Percentiles rank a stretch among this genome's conserved stretches.
These are phyloP conservation scores for Lasius platythorax DNA, from an alignment of 2,888 invertebrate species.

Conservation along the genomic window DNA sequence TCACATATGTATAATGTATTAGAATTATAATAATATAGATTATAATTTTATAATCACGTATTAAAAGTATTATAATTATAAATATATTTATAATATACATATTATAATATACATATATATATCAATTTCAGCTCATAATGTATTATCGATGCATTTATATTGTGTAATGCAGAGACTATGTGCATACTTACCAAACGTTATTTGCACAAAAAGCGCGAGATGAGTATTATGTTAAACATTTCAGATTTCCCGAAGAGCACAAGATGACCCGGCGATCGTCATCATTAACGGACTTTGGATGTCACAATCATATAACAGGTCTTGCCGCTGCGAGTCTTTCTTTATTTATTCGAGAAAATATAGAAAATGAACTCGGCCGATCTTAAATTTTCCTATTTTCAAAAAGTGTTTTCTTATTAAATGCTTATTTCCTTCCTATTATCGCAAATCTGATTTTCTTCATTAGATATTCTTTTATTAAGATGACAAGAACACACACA, in stretches of 20 bases:
- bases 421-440: neutral
- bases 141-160: neutral
- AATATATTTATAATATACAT: neutral
- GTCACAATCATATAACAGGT: slow-evolving; percentile 86
- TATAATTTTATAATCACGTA: neutral
- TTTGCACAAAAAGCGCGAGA: neutral
- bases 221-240: slow-evolving; percentile 30
- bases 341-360: slow-evolving; percentile 78
- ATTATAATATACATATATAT: neutral
- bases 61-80: neutral
- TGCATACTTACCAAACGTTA: neutral
- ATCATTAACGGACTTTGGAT: slow-evolving; percentile 82
- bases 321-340: slow-evolving; percentile 84
- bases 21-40: slow-evolving; percentile 7
- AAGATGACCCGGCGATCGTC: slow-evolving; percentile 55
- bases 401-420: neutral
- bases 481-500: neutral
- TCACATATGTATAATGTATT: neutral
- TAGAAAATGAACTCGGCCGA: slow-evolving; percentile 71
- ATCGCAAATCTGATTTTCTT: neutral
- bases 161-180: neutral
- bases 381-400: neutral
- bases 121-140: neutral
- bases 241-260: slow-evolving; percentile 26
- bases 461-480: neutral